Base-by-base conservation (phyloP, 2,888 invertebrate genomes). In the Priocnemis perturbator region DNA sequence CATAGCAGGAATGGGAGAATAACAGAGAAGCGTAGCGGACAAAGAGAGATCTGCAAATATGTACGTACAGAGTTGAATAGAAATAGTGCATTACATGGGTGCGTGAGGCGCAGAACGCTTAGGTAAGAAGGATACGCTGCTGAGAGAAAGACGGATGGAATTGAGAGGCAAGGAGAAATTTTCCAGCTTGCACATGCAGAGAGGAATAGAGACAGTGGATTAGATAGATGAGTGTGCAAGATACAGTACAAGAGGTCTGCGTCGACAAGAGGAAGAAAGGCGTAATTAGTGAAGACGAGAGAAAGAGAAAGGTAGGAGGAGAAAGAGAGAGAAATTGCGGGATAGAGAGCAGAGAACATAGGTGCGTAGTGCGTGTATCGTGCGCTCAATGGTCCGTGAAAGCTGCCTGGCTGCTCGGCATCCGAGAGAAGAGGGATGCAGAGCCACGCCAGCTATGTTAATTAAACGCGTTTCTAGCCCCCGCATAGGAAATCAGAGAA, bases 381-480 rank as follows among this genome's bases (percentile, higher is more conserved):
- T 69, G 76, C 75, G 76, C 75, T 84, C 84, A 83, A 85, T 85
- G 85, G 85, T 74, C 85, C 85, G 81, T 85, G 83, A 84, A 84
- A 84, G 79, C 78, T 81, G 77, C 76, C 78, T 80, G 81, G 77
- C 75, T 82, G 78, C 73, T 70, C 74, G 69, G 72, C 76, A 76
- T 73, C 73, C 76, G 73, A 60, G 76, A 77, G 82, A 78, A 79
- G 84, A 84, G 86, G 86, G 85, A 84, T 85, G 82, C 77, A 79
- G n/a, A n/a, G 77, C 81, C 82, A 83, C 81, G 83, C 83, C 84
- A 87, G 84, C 86, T 86, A 87, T 87, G 87, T 87, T 87, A 87
- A 87, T 87, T 87, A 87, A 87, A 87, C 85, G 85, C 87, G 81
- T 85, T 87, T 85, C 85, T 84, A 85, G 85, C 81, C 82, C 81